Evolutionary conservation across 2,888 invertebrate species (phyloP), one percentile per base, ranked within the genome.

Genomic region (Monoplex corrugatus): DNA sequence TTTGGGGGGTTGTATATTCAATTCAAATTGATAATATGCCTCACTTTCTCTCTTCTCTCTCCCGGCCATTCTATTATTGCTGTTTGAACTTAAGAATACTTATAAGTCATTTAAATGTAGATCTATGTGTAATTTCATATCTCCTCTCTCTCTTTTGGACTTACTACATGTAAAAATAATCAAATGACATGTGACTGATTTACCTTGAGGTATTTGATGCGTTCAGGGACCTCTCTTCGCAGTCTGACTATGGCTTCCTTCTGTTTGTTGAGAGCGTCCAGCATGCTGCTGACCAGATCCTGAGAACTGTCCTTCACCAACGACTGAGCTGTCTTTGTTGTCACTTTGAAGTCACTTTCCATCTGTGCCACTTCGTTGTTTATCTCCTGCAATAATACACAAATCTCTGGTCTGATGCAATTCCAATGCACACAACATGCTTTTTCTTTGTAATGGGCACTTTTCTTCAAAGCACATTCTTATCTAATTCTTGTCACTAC

Each of bases 271-370:
- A 99, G 96, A 2, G 97, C 97, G 75, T 97, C 97, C 98, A 99
- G 98, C 97, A 98, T 98, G 91, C 97, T 97, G 93, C 98, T 98
- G 0, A 99, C 98, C 94, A 98, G 98, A 85, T 98, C 98, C 57
- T 98, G 97, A 0, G 98, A 98, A 88, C 99, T 97, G 95, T 99
- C 98, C 90, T 98, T 98, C 88, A 99, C 98, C 3, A 99, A 97
- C 19, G 97, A 97, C 96, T 99, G 99, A 96, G 99, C 98, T 89
- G 98, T 98, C 95, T 98, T 98, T 96, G 99, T 99, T 82, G 98
- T 98, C 89, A 97, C 97, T 96, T 99, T 98, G 95, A 99, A 99
- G 2, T 98, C 96, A 90, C 98, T 98, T 95, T 99, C 99, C 91
- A 98, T 97, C 80, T 97, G 97, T 94, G 98, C 98, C 0, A 98